phyloP scores from a whole-genome alignment of 1,140 invertebrate genomes.

The Saccostrea cuccullata region DNA sequence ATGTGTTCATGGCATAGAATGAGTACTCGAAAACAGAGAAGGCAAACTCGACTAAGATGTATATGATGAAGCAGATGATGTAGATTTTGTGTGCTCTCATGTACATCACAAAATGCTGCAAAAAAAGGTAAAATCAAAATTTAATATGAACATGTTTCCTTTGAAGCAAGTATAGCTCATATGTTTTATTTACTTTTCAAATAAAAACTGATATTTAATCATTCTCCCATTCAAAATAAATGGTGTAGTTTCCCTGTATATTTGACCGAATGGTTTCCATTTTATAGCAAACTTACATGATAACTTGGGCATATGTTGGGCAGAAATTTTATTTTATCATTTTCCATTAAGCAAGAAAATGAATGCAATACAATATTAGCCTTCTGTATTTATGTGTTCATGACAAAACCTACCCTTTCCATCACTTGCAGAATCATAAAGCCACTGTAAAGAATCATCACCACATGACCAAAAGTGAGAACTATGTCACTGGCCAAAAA shows the following conservation, averaged over 20 bases:
- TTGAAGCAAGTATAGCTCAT: too few relatives aligned
- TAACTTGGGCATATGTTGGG: too few relatives aligned
- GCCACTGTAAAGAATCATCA: slow-evolving; percentile 59
- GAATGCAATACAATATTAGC: too few relatives aligned
- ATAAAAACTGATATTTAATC: too few relatives aligned
- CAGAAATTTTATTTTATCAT: too few relatives aligned
- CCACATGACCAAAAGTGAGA: slow-evolving; percentile 59
- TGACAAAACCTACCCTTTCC: slow-evolving; percentile 57
- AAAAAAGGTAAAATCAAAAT: background rate
- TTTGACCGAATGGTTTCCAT: too few relatives aligned
- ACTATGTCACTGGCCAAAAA: slow-evolving; percentile 68
- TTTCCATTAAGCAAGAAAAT: too few relatives aligned
- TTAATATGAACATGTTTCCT: too few relatives aligned
- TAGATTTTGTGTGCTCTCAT: slow-evolving; percentile 61
- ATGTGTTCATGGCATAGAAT: slow-evolving; percentile 69
- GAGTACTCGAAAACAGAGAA: slow-evolving; percentile 71
- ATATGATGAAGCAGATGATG: slow-evolving; percentile 64
- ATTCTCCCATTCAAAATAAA: too few relatives aligned
- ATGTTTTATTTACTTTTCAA: too few relatives aligned
- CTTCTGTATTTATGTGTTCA: background rate
- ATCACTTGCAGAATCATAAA: slow-evolving; percentile 68
- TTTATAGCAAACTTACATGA: too few relatives aligned
- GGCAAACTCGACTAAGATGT: slow-evolving; percentile 67
- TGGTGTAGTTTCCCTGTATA: too few relatives aligned
- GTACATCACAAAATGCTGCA: slow-evolving; percentile 72